These are phyloP conservation scores for Mystacides longicornis DNA, from an alignment of 2,888 invertebrate species.

Conservation along the genomic window DNA sequence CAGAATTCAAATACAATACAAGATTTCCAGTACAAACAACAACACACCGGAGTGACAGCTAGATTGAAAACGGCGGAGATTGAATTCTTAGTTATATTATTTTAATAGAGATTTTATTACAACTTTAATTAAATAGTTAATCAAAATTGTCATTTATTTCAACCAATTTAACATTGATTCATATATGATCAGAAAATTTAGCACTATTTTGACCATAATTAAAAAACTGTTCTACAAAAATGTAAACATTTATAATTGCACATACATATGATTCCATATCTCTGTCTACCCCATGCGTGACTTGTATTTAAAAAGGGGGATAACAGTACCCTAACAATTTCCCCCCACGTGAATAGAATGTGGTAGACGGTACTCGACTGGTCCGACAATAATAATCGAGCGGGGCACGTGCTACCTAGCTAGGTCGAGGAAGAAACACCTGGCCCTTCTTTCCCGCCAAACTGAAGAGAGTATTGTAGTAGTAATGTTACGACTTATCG, in stretches of 20 bases:
- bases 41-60: too few relatives aligned
- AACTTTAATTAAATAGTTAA: too few relatives aligned
- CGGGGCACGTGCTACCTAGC: constrained; percentile 26
- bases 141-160: too few relatives aligned
- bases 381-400: constrained; percentile 18
- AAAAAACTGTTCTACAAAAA: not conserved
- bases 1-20: too few relatives aligned
- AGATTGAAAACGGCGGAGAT: too few relatives aligned
- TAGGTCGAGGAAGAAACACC: constrained; percentile 8
- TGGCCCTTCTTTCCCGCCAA: constrained; percentile 14
- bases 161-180: too few relatives aligned
- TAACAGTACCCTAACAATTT: not conserved
- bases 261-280: constrained; percentile 3
- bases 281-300: constrained; percentile 6
- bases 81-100: too few relatives aligned
- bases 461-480: constrained; percentile 6
- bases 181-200: too few relatives aligned
- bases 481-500: constrained; percentile 5
- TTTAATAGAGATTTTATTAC: too few relatives aligned
- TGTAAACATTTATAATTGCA: not conserved
- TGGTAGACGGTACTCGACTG: not conserved
- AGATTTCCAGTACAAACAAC: too few relatives aligned
- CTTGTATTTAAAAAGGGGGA: constrained; percentile 2
- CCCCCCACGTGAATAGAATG: not conserved
- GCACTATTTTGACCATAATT: too few relatives aligned